phyloP scores from a whole-genome alignment of 2,113 vertebrate species.

The Hymenochirus boettgeri region DNA sequence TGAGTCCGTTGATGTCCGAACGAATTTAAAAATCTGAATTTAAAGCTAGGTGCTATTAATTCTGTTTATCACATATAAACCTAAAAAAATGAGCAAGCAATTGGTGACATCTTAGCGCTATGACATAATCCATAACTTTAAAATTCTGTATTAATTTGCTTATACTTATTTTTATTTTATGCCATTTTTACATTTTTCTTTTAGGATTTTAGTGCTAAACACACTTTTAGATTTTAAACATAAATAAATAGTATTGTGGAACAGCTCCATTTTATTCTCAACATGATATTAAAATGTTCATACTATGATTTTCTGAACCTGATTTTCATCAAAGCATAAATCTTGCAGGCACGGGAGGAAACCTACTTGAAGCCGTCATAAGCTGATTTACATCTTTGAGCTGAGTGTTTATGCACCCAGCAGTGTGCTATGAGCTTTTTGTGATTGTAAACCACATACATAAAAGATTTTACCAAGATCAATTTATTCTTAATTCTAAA shows the following conservation, averaged over 20 bases:
- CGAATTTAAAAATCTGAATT: no score
- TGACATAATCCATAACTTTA: no score
- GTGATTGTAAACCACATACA: background rate
- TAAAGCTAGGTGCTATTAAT: no score
- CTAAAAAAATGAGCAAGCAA: no score
- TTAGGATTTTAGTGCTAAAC: no score
- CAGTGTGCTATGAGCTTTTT: background rate
- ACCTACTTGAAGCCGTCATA: background rate
- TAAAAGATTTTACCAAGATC: background rate
- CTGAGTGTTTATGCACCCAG: background rate
- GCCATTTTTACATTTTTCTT: no score
- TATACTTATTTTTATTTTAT: no score
- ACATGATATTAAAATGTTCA: constrained; percentile 1
- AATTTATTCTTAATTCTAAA: background rate
- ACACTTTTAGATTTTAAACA: background rate
- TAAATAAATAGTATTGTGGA: background rate
- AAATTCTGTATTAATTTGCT: no score
- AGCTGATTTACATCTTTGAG: background rate
- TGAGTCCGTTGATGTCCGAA: no score
- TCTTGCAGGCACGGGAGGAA: background rate
- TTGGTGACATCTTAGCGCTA: no score
- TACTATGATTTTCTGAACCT: constrained; percentile 1
- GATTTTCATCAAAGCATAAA: constrained; percentile 3
- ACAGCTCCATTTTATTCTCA: background rate
- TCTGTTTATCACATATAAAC: no score